A percentile compares a stretch with the other conserved stretches of the same genome.
Evolutionary conservation across 2,797 vertebrate genomes (phyloP).

Genomic region (Corythornis leucogaster): DNA sequence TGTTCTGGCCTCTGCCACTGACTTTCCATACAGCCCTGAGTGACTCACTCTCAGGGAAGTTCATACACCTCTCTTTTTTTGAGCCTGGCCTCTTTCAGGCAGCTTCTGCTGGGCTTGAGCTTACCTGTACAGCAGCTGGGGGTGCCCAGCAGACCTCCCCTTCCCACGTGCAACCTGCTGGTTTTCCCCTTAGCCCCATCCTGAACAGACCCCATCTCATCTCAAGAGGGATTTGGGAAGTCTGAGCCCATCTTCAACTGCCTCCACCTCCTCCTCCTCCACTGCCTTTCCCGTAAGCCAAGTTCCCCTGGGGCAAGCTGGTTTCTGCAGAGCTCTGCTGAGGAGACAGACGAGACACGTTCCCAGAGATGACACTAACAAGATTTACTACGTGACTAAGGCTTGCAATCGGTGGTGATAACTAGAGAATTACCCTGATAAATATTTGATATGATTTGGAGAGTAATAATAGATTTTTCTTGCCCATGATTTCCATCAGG

Average conservation of each 20-base stretch:
- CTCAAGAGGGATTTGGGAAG: not conserved
- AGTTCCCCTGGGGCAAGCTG: constrained; percentile 11
- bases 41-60: not conserved
- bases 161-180: not conserved
- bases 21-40: not conserved
- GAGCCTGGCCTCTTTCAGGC: not conserved
- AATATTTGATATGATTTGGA: constrained; percentile 74
- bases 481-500: constrained; percentile 47
- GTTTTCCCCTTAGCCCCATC: not conserved
- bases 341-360: constrained; percentile 21
- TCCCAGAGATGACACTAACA: constrained; percentile 48
- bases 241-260: rapidly evolving
- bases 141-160: not conserved
- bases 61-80: not conserved
- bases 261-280: not conserved
- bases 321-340: not conserved
- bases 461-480: constrained; percentile 71
- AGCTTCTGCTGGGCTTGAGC: not conserved
- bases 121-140: not conserved
- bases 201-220: rapidly evolving
- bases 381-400: constrained; percentile 54
- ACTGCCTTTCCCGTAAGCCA: constrained; percentile 1
- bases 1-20: not conserved
- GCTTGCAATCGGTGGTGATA: constrained; percentile 54
- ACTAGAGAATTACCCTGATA: constrained; percentile 72